Percentiles rank a stretch among this genome's conserved stretches.
Conservation (phyloP, 2,113 vertebrate genomes). For the Sceloporus undulatus region DNA sequence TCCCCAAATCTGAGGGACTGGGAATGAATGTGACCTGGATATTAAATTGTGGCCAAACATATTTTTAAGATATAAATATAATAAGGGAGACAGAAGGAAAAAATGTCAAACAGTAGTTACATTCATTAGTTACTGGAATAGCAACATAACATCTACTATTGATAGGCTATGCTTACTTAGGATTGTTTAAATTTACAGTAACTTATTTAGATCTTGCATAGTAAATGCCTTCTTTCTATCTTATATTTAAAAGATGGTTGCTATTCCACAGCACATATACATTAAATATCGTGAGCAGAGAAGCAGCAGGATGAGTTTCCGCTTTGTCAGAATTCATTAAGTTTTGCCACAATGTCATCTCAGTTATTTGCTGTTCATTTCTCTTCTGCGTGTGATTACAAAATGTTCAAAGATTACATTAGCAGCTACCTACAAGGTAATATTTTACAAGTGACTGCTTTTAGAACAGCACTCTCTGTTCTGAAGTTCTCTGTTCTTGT, state of each 20-base stretch:
- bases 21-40: background rate
- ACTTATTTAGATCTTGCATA: background rate
- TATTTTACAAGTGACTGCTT: slow-evolving; percentile 50
- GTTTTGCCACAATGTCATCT: slow-evolving; percentile 14
- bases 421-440: slow-evolving; percentile 42
- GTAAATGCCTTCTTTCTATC: background rate
- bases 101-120: background rate
- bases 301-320: slow-evolving; percentile 23
- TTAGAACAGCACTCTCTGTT: slow-evolving; percentile 46
- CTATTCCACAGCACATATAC: slow-evolving; percentile 21
- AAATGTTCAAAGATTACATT: slow-evolving; percentile 47
- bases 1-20: background rate
- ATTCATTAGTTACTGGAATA: background rate
- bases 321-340: slow-evolving; percentile 19
- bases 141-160: too few relatives aligned
- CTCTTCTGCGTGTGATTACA: slow-evolving; percentile 37
- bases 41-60: background rate
- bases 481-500: slow-evolving; percentile 52
- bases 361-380: slow-evolving; percentile 23
- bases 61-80: background rate
- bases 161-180: background rate
- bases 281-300: background rate
- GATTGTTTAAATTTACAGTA: background rate
- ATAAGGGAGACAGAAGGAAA: background rate
- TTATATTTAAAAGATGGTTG: background rate